Evolutionary conservation across 2,113 vertebrate genomes (phyloP), one percentile per base, ranked within the genome.

Genomic region (Raphicerus campestris): DNA sequence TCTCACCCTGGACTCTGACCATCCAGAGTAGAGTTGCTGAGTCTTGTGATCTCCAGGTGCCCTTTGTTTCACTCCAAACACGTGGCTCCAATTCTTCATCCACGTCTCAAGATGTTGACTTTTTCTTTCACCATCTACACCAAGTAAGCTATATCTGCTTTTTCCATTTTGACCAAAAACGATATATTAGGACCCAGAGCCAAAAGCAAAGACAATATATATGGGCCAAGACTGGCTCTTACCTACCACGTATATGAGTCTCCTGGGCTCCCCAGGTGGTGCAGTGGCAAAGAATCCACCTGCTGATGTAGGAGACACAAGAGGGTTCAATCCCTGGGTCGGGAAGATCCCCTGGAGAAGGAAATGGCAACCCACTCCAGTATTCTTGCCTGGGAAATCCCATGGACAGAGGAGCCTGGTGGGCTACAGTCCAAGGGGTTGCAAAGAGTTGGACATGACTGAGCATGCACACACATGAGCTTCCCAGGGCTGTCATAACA

Each of bases 11-110:
- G 60, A 14, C 15, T 80, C 75, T 24, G 60, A 55, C 17, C 20
- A 45, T 28, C 42, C 22, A 6, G 55, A 51, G 32, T 3, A 49
- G 15, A 20, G 61, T 11, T 53, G 10, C 51, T 26, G 32, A 49
- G 35, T 5, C n/a, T 66, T 26, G 1, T 4, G 24, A 6, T 61
- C 32, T 56, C 70, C 2, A 0, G 22, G 8, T 3, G 6, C 49
- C 35, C 60, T n/a, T 20, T 6, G 5, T 35, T 90, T 91, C n/a
- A 19, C 20, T 61, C 11, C 51, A 63, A 61, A 96, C 13, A 26
- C 0, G 2, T 13, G 2, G 11, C 49, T 55, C 55, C 42, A 77
- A 32, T 61, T 89, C 47, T 86, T 56, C 32, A 56, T 45, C 42
- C 11, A 20, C 8, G 6, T 60, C 53, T 58, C 14, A 10, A 45